Conservation (phyloP, 2,888 invertebrate genomes). For the Phrixothrix hirtus region DNA sequence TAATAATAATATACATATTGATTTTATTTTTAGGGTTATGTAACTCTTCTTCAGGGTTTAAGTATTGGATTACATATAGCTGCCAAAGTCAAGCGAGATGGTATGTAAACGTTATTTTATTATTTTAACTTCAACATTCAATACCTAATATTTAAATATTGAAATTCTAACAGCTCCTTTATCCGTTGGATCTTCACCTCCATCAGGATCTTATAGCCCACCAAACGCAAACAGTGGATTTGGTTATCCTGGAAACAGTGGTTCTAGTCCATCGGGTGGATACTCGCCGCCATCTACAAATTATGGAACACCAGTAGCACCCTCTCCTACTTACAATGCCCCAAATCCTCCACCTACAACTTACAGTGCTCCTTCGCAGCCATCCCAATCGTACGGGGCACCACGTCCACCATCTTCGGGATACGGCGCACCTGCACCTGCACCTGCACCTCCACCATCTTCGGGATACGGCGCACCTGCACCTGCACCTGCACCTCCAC, state of each 20-base stretch:
- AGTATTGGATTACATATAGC: neutral
- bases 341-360: neutral
- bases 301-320: constrained; percentile 47
- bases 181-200: neutral
- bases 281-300: constrained; percentile 64
- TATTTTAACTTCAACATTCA: neutral
- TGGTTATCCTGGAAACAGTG: neutral
- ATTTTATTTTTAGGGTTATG: neutral
- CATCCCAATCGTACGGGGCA: constrained; percentile 44
- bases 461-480: constrained; percentile 32
- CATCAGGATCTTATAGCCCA: neutral
- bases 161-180: too few species aligned
- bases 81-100: neutral
- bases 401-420: constrained; percentile 54
- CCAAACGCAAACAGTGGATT: neutral
- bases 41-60: neutral
- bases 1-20: too few species aligned
- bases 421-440: constrained; percentile 53
- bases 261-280: constrained; percentile 44
- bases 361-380: neutral
- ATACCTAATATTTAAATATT: neutral
- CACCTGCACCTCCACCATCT: too few species aligned
- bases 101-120: neutral
- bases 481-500: constrained; percentile 53
- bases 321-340: neutral